These are phyloP conservation scores for Amphipyra berbera DNA, from an alignment of 2,888 invertebrate genomes.

Conservation along the genomic window DNA sequence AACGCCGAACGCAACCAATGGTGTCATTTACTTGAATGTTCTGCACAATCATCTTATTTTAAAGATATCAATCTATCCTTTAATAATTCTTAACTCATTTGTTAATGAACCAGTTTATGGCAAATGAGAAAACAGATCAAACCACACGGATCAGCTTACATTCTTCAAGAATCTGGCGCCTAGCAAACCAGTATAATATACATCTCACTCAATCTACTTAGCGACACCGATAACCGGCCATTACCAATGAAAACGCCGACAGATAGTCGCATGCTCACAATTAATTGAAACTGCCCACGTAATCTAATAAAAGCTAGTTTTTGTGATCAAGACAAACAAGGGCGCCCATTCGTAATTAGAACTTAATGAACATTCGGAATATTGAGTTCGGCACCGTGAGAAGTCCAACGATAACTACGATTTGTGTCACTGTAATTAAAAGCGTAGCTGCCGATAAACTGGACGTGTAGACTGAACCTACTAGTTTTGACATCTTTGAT, in stretches of 20 bases:
- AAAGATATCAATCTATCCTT: conserved; percentile 24
- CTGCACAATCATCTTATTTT: conserved; percentile 26
- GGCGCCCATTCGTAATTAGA: conserved; percentile 89
- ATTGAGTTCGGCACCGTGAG: conserved; percentile 89
- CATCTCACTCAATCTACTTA: conserved; percentile 85
- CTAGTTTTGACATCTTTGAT: conserved; percentile 83
- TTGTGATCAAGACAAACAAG: conserved; percentile 88
- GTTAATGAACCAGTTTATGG: conserved; percentile 45
- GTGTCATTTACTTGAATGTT: conserved; percentile 56
- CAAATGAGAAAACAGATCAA: conserved; percentile 62
- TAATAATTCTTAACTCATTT: conserved; percentile 28
- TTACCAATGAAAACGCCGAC: conserved; percentile 86
- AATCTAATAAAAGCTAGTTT: conserved; percentile 90
- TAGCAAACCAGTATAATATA: conserved; percentile 77
- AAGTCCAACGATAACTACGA: conserved; percentile 87
- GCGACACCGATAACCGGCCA: conserved; percentile 86
- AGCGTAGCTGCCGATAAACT: conserved; percentile 88
- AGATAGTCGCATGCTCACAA: conserved; percentile 84
- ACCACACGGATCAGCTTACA: conserved; percentile 62
- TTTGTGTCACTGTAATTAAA: conserved; percentile 90
- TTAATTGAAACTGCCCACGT: conserved; percentile 89
- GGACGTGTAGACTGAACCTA: conserved; percentile 80
- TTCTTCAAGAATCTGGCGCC: conserved; percentile 71
- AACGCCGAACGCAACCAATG: conserved; percentile 45
- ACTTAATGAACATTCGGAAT: conserved; percentile 88